phyloP scores from a whole-genome alignment of 2,888 invertebrate species.

The Acleris sparsana region DNA sequence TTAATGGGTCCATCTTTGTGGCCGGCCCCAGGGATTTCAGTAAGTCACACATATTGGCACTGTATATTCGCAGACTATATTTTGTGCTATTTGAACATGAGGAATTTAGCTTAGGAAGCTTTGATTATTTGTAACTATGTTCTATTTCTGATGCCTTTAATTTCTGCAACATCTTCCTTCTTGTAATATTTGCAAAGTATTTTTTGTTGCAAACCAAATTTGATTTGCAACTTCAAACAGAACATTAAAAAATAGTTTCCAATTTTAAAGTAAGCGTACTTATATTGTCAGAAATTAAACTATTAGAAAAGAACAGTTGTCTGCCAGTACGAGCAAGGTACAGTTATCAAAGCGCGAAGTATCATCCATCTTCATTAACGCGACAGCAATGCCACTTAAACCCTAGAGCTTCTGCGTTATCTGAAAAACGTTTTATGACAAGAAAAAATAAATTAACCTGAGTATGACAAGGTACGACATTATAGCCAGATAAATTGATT shows the following conservation, averaged over 20 bases:
- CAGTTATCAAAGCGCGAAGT: slow-evolving; percentile 5
- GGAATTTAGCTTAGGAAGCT: neutral
- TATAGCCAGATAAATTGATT: too few relatives aligned
- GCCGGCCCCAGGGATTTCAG: slow-evolving; percentile 45
- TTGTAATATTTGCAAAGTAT: too few relatives aligned
- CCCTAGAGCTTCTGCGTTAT: slow-evolving; percentile 9
- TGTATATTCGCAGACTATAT: neutral
- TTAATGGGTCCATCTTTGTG: slow-evolving; percentile 53
- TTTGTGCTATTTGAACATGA: neutral
- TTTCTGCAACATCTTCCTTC: too few relatives aligned
- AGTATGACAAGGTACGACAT: neutral
- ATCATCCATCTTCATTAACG: slow-evolving; percentile 24
- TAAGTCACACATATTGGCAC: slow-evolving; percentile 32
- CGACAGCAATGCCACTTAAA: slow-evolving; percentile 10
- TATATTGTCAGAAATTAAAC: too few relatives aligned
- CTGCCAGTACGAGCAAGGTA: neutral
- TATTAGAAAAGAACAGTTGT: neutral
- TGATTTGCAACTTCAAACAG: too few relatives aligned
- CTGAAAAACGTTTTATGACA: slow-evolving; percentile 2
- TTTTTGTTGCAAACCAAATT: too few relatives aligned
- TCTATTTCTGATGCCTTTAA: too few relatives aligned
- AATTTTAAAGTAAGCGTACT: too few relatives aligned
- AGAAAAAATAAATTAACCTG: neutral
- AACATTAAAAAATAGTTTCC: too few relatives aligned
- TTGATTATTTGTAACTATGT: neutral